Evolutionary conservation across 2,113 vertebrate species (phyloP).

Genomic region (Oreochromis aureus): DNA sequence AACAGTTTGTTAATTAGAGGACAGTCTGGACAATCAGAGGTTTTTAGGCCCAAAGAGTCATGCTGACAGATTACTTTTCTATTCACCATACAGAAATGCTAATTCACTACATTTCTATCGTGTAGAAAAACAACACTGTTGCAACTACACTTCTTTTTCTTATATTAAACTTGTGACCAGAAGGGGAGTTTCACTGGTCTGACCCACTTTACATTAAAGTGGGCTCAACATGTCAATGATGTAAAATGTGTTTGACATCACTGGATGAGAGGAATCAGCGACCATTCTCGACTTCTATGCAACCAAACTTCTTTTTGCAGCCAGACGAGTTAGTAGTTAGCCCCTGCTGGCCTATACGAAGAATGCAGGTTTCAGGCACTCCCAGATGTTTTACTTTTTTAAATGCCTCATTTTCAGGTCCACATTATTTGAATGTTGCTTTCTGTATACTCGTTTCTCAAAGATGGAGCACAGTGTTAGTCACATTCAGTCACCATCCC

Average conservation of each 20-base stretch:
- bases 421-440: background rate
- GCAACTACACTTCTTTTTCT: background rate
- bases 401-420: background rate
- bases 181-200: background rate
- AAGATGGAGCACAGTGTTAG: rapidly evolving
- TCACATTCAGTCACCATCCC: background rate
- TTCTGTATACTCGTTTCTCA: background rate
- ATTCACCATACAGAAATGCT: too few relatives aligned
- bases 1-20: too few relatives aligned
- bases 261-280: rapidly evolving
- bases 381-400: background rate
- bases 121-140: background rate
- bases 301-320: background rate
- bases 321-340: background rate
- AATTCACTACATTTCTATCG: rapidly evolving
- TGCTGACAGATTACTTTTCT: too few relatives aligned
- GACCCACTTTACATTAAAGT: background rate
- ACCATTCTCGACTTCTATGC: background rate
- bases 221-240: background rate
- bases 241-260: background rate
- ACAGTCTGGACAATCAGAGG: too few relatives aligned
- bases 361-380: background rate
- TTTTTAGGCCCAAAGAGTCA: too few relatives aligned
- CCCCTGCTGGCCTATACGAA: background rate
- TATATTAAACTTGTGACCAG: background rate